phyloP scores from a whole-genome alignment of 2,113 vertebrate genomes.

The Anolis sagrei region DNA sequence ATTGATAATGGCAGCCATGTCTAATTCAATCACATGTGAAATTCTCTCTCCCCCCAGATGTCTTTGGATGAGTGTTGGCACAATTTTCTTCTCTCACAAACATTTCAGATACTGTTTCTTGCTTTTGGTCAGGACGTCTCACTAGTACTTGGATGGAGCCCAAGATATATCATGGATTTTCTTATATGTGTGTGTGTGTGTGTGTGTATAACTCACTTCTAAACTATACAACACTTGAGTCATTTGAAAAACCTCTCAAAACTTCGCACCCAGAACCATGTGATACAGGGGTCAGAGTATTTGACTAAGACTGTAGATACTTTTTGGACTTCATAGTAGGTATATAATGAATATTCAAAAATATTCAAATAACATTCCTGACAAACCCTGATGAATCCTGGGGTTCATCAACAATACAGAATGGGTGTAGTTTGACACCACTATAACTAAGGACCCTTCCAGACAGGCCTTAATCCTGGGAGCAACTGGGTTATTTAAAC shows the following conservation, averaged over 20 bases:
- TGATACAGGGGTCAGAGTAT: neutral
- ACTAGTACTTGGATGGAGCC: constrained; percentile 72
- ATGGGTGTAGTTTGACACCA: too few relatives aligned
- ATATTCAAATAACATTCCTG: too few relatives aligned
- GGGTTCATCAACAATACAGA: too few relatives aligned
- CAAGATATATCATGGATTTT: constrained; percentile 71
- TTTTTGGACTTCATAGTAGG: neutral
- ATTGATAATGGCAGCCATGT: constrained; percentile 76
- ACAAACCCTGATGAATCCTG: too few relatives aligned
- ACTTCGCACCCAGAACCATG: neutral
- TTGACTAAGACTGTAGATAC: neutral
- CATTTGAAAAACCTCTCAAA: neutral
- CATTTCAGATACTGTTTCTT: constrained; percentile 81
- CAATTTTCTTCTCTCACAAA: constrained; percentile 66
- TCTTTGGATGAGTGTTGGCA: constrained; percentile 72
- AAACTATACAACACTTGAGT: constrained; percentile 63
- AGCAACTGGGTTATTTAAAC: too few relatives aligned
- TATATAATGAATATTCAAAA: too few relatives aligned
- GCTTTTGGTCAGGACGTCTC: constrained; percentile 70
- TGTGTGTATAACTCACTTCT: constrained; percentile 45
- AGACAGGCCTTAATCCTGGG: too few relatives aligned
- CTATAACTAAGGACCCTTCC: too few relatives aligned
- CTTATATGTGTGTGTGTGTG: too few relatives aligned
- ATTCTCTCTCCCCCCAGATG: constrained; percentile 70
- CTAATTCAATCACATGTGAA: constrained; percentile 71